These are phyloP conservation scores for Chlamydotis undulata DNA, from an alignment of 2,113 vertebrate species.

Conservation along the genomic window DNA sequence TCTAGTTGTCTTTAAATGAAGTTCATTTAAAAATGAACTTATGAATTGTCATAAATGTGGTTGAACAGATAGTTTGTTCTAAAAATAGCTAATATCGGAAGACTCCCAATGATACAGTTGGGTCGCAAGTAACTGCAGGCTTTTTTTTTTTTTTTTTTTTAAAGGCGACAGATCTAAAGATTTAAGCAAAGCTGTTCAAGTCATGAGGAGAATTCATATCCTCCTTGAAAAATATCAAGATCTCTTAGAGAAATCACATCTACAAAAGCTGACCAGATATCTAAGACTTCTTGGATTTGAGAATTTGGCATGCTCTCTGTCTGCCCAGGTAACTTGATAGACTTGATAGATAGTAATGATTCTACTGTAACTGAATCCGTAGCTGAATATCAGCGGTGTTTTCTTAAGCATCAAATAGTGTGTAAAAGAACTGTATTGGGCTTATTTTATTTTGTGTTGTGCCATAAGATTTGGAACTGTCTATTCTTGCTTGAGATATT, in stretches of 20 bases:
- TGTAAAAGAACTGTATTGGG: background rate
- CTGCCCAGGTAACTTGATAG: slow-evolving; percentile 55
- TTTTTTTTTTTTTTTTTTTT: slow-evolving; percentile 1
- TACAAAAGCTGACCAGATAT: slow-evolving; percentile 39
- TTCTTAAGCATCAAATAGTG: background rate
- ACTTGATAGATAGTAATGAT: background rate
- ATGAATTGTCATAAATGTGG: background rate
- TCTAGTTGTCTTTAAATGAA: background rate
- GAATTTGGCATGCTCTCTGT: slow-evolving; percentile 61
- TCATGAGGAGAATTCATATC: slow-evolving; percentile 76
- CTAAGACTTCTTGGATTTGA: slow-evolving; percentile 71
- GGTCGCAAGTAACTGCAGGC: background rate
- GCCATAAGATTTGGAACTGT: background rate
- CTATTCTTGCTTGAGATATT: background rate
- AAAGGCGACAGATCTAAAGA: slow-evolving; percentile 50
- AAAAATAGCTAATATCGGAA: background rate
- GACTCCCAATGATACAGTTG: background rate
- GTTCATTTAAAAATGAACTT: background rate
- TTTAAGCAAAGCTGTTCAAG: slow-evolving; percentile 68
- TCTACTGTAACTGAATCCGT: background rate
- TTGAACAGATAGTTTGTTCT: background rate
- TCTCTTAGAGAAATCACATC: slow-evolving; percentile 58
- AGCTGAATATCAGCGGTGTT: background rate
- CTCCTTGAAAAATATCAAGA: slow-evolving; percentile 70
- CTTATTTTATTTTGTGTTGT: background rate